phyloP scores from a whole-genome alignment of 2,888 invertebrate genomes.

The Pollenia labialis region DNA sequence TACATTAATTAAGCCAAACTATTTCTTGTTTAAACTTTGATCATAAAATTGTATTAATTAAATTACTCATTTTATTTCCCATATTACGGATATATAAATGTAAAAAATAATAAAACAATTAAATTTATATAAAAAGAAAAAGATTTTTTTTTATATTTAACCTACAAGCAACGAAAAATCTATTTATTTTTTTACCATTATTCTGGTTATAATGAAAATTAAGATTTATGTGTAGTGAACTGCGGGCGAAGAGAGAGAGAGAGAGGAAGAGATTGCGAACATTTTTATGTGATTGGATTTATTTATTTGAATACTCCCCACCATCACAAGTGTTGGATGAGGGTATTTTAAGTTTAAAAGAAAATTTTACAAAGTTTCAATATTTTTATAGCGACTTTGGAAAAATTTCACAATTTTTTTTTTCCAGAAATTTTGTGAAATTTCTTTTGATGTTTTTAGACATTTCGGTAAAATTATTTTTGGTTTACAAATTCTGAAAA shows the following conservation, averaged over 20 bases:
- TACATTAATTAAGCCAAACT: conserved; percentile 48
- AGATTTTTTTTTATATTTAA: conserved; percentile 22
- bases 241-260: conserved; percentile 54
- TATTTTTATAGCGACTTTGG: too few relatives aligned
- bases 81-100: conserved; percentile 20
- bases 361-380: too few relatives aligned
- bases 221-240: conserved; percentile 57
- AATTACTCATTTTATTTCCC: conserved; percentile 44
- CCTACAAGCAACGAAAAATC: not conserved
- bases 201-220: conserved; percentile 35
- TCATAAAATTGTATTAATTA: conserved; percentile 60
- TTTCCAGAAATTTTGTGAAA: too few relatives aligned
- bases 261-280: not conserved
- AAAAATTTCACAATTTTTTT: too few relatives aligned
- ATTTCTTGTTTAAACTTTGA: conserved; percentile 48
- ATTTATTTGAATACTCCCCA: not conserved
- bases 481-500: too few relatives aligned
- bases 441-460: too few relatives aligned
- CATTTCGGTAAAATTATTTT: too few relatives aligned
- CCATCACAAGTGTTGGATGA: too few relatives aligned
- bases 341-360: too few relatives aligned
- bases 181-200: conserved; percentile 16
- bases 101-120: conserved; percentile 1
- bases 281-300: conserved; percentile 47
- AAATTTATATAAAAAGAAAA: conserved; percentile 10